phyloP scores from a whole-genome alignment of 2,113 vertebrate species.

The Theristicus caerulescens region DNA sequence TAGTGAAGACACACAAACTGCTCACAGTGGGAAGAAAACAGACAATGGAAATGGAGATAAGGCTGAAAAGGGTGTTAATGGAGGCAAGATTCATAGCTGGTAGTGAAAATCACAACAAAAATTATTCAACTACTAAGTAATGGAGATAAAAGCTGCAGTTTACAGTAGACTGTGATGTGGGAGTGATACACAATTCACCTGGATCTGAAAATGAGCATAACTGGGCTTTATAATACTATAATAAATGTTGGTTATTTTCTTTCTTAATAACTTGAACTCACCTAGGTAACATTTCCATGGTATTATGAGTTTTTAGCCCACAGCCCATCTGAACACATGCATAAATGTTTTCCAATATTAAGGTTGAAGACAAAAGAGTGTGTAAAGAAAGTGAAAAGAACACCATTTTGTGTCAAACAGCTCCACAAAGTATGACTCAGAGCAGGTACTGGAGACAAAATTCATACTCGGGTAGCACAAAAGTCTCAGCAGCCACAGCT shows the following conservation, averaged over 20 bases:
- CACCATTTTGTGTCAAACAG: not conserved
- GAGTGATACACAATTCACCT: not conserved
- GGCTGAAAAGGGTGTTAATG: constrained; percentile 11
- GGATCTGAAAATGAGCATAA: constrained; percentile 20
- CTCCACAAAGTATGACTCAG: not conserved
- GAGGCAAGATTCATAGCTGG: not conserved
- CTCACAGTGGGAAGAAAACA: not conserved
- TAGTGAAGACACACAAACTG: not conserved
- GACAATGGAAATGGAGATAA: not conserved
- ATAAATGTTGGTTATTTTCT: constrained; percentile 31
- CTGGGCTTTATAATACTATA: not conserved
- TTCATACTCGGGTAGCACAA: not conserved
- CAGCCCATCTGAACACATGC: not conserved
- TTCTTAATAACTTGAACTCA: constrained; percentile 27
- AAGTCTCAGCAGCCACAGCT: not conserved
- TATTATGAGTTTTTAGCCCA: not conserved
- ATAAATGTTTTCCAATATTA: not conserved
- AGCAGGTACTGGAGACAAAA: not conserved
- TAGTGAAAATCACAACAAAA: constrained; percentile 21
- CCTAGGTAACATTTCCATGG: not conserved
- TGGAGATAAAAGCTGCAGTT: constrained; percentile 1
- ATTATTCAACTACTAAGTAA: not conserved
- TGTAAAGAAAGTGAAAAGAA: not conserved
- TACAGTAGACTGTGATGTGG: not conserved
- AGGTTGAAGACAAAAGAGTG: not conserved